phyloP scores from a whole-genome alignment of 2,113 vertebrate species.

The Felis chaus region DNA sequence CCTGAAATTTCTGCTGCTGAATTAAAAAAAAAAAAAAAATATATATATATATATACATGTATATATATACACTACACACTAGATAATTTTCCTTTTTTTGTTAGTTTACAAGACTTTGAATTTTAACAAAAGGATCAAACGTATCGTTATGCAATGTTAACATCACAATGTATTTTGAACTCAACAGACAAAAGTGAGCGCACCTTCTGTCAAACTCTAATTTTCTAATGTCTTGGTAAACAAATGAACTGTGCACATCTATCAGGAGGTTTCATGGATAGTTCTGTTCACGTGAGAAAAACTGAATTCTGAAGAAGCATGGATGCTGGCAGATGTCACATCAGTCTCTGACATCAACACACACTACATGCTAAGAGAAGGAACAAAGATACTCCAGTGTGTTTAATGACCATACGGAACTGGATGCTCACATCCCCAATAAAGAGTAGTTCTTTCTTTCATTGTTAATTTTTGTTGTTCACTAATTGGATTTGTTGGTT shows the following conservation, averaged over 20 bases:
- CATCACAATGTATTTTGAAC: background rate
- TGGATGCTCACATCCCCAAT: background rate
- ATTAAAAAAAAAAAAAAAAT: background rate
- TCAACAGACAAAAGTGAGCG: background rate
- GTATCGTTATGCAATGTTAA: background rate
- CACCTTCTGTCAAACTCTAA: background rate
- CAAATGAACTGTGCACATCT: background rate
- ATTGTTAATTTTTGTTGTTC: background rate
- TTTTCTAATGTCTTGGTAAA: constrained; percentile 19
- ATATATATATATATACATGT: background rate
- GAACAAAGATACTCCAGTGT: background rate
- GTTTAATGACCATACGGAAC: background rate
- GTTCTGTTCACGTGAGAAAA: background rate
- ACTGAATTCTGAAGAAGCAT: background rate
- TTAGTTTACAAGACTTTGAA: background rate
- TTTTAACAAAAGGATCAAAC: constrained; percentile 10
- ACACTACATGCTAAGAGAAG: background rate
- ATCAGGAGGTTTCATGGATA: background rate
- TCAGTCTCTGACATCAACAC: background rate
- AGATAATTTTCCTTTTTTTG: background rate
- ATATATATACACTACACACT: background rate
- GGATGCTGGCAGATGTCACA: background rate
- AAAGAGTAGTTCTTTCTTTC: background rate
- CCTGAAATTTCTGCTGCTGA: background rate
- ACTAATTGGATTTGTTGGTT: background rate